phyloP scores from a whole-genome alignment of 2,113 vertebrate genomes.

The Oriolus oriolus region DNA sequence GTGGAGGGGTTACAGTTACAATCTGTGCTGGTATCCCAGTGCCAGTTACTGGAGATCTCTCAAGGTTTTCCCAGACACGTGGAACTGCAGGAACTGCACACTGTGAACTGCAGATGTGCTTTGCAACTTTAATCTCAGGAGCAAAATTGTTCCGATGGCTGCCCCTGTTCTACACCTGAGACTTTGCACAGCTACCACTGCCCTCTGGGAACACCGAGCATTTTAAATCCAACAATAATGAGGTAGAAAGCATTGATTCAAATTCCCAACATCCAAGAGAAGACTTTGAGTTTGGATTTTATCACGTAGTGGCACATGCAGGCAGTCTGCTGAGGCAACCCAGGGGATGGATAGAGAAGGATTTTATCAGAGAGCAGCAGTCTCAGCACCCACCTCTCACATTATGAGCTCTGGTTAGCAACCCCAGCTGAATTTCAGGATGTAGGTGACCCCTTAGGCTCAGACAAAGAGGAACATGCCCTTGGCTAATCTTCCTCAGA shows the following conservation, averaged over 20 bases:
- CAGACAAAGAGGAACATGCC: background rate
- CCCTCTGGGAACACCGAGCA: background rate
- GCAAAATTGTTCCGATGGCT: fast-evolving
- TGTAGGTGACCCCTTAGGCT: background rate
- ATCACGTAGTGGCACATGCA: fast-evolving
- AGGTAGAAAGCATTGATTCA: background rate
- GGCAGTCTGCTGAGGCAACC: background rate
- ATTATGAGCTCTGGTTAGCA: background rate
- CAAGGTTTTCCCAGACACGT: background rate
- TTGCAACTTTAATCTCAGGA: background rate
- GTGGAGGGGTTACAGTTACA: background rate
- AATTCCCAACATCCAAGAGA: background rate
- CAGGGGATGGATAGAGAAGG: fast-evolving
- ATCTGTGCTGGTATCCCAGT: background rate
- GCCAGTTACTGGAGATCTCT: background rate
- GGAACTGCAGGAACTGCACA: background rate
- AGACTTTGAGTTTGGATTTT: background rate
- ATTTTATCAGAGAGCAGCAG: background rate
- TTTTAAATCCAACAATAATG: background rate
- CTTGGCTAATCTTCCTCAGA: background rate
- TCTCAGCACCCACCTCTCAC: background rate
- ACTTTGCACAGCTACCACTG: background rate
- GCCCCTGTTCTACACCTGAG: background rate
- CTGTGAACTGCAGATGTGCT: background rate
- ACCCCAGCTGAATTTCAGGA: background rate